These are phyloP conservation scores for Scleropages formosus DNA, from an alignment of 2,797 vertebrate genomes.

Conservation along the genomic window DNA sequence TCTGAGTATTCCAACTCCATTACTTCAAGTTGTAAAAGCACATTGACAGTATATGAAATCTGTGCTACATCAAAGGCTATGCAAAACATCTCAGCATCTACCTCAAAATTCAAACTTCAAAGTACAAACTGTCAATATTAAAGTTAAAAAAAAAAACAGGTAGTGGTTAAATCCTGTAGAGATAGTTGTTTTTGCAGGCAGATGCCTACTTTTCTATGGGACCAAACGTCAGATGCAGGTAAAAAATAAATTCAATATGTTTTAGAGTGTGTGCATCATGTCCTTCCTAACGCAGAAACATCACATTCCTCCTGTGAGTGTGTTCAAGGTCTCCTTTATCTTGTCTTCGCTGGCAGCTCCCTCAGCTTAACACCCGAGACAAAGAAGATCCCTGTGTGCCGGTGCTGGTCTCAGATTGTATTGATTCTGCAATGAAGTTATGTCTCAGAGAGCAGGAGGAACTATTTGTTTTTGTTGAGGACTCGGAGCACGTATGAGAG, in stretches of 20 bases:
- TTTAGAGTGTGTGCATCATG: background rate
- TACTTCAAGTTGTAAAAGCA: too few species aligned
- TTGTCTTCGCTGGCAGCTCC: background rate
- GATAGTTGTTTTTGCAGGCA: too few species aligned
- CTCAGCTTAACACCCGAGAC: background rate
- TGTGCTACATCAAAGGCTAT: too few species aligned
- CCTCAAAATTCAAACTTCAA: too few species aligned
- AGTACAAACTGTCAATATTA: too few species aligned
- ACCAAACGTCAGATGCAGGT: background rate
- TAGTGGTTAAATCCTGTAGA: too few species aligned
- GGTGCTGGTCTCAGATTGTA: constrained; percentile 13
- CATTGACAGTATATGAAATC: too few species aligned
- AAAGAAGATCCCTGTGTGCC: constrained; percentile 4
- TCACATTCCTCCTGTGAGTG: constrained; percentile 12
- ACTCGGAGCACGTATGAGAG: background rate
- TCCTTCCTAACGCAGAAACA: background rate
- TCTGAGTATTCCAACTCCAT: too few species aligned
- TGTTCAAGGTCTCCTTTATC: constrained; percentile 25
- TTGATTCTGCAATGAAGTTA: constrained; percentile 15
- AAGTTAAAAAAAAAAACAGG: too few species aligned
- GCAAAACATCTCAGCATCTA: too few species aligned
- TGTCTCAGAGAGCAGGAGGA: constrained; percentile 1
- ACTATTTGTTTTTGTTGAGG: constrained; percentile 4
- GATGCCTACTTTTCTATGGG: background rate
- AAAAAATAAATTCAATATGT: background rate